Conservation (phyloP, 2,888 invertebrate genomes). For the Himalopsyche japonica region DNA sequence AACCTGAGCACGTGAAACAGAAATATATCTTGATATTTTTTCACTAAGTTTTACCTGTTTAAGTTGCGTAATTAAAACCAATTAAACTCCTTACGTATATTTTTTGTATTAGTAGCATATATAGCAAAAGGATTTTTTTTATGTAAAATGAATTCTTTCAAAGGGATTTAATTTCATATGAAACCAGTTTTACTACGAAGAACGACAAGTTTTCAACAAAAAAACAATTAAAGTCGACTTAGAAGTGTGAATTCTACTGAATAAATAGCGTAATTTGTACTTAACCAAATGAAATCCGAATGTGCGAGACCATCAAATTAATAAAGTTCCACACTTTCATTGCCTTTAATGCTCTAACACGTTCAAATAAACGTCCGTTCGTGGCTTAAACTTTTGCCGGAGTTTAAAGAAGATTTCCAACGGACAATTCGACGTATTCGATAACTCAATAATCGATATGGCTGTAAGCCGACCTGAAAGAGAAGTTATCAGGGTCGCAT, state of each 20-base stretch:
- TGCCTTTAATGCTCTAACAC: neutral
- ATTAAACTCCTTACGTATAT: too few relatives aligned
- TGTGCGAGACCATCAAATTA: neutral
- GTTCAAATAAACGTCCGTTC: neutral
- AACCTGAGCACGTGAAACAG: too few relatives aligned
- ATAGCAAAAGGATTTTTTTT: too few relatives aligned
- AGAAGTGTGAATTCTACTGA: neutral
- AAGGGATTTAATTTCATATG: too few relatives aligned
- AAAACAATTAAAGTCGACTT: neutral
- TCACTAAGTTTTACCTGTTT: too few relatives aligned
- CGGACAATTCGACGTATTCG: neutral
- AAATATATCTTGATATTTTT: too few relatives aligned
- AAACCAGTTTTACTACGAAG: too few relatives aligned
- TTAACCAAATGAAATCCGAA: neutral
- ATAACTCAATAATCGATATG: neutral
- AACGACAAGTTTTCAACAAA: neutral
- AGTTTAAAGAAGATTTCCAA: neutral
- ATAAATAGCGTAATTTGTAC: neutral
- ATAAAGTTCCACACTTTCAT: neutral
- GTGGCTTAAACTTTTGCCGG: neutral
- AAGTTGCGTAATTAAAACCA: too few relatives aligned
- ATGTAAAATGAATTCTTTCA: too few relatives aligned
- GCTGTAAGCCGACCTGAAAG: neutral
- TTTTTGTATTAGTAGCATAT: too few relatives aligned
- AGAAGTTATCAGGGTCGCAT: neutral